These are phyloP conservation scores for Delphinapterus leucas DNA, from an alignment of 2,113 vertebrate species.

Conservation along the genomic window DNA sequence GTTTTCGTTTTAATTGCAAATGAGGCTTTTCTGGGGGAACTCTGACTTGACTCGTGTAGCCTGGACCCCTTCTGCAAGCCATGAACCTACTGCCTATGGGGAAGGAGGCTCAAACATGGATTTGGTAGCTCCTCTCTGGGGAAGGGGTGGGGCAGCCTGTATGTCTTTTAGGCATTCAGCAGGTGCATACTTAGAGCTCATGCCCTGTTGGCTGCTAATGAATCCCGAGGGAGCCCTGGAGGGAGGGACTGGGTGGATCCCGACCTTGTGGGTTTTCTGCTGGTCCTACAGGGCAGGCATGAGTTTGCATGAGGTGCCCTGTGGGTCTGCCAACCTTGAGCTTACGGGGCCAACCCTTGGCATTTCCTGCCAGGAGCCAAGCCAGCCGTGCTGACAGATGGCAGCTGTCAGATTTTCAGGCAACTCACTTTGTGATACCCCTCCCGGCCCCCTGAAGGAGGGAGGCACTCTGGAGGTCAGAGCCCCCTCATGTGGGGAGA, in stretches of 20 bases:
- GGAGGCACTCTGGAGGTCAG: too few species aligned
- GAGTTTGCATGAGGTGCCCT: too few species aligned
- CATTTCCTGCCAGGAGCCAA: too few species aligned
- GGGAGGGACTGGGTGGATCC: too few species aligned
- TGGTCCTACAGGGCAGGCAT: not conserved
- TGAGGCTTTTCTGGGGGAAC: not conserved
- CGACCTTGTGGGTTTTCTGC: not conserved
- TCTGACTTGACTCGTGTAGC: not conserved
- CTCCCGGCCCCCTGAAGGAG: too few species aligned
- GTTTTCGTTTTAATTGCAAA: not conserved
- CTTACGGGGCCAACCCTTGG: too few species aligned
- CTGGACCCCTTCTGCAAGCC: not conserved
- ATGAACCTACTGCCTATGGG: not conserved
- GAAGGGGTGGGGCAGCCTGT: not conserved
- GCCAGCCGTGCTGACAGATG: too few species aligned
- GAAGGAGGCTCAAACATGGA: not conserved
- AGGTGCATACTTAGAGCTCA: not conserved
- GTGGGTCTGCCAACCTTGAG: too few species aligned
- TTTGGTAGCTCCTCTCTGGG: not conserved
- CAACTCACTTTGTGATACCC: too few species aligned
- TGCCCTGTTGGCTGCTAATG: not conserved
- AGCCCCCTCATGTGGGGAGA: too few species aligned
- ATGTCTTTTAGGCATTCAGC: not conserved
- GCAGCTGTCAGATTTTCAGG: too few species aligned
- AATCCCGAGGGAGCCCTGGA: not conserved